Base-by-base conservation (phyloP, 1,140 invertebrate genomes). In the Sitophilus oryzae region DNA sequence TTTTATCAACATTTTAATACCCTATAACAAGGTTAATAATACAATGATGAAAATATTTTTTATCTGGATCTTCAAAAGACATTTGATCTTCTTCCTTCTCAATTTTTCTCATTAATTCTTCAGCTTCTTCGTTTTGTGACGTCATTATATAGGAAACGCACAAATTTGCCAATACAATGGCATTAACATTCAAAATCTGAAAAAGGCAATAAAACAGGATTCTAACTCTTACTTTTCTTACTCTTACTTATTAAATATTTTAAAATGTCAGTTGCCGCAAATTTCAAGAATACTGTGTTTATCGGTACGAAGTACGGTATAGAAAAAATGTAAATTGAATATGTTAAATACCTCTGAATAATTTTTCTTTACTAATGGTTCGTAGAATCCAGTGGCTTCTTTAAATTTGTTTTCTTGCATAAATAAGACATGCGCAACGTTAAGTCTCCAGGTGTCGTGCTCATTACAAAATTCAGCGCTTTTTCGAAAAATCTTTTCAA, bases 91-190 rank as follows among this genome's bases (percentile, higher is more conserved):
- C 96, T 71, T 98, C 95, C 62, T 96, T 95, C 71, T 99, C 97
- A 60, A 99, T 96, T 76, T 94, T 94, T 45, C 95, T 81, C 93
- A 99, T 98, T 44, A 99, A 77, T 68, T 98, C 95, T 77, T 99
- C 97, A 21, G 96, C 97, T 77, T 98, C 95, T 73, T 97, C 93
- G 73, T 99, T 99, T 74, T 97, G 93, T 44, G 91, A 91, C 1
- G 93, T 98, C 93, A 99, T 96, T 59, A 99, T 97, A 69, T 99
- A 99, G 40, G 93, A 96, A 0, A 99, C 96, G 74, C 97, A 99
- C 8, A 99, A 75, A 76, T 99, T 99, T 3, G 96, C 96, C 60
- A 99, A 77, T 38, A 99, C 93, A 52, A 98, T 94, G 1, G 96
- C 93, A 68, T 92, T 95, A 0, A 98, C 87, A 64, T 90, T 86